phyloP scores from a whole-genome alignment of 1,140 invertebrate species.

The Drosophila rhopaloa region DNA sequence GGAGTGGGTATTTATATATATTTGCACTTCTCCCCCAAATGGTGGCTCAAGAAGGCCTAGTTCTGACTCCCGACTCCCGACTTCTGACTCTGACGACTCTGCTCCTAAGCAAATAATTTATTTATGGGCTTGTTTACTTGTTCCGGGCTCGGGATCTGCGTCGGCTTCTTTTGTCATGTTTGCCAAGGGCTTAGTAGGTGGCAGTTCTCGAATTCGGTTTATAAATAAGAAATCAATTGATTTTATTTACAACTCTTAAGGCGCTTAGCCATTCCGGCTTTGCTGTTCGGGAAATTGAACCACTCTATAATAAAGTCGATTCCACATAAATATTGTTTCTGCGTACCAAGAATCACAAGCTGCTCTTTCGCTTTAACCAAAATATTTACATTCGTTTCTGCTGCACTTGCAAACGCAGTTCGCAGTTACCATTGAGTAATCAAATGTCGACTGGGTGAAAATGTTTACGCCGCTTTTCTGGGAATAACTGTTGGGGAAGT shows the following conservation, averaged over 20 bases:
- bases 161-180: conserved; percentile 54
- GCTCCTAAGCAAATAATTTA: conserved; percentile 78
- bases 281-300: conserved; percentile 43
- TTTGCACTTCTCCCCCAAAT: conserved; percentile 51
- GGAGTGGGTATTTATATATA: conserved; percentile 37
- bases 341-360: conserved; percentile 9
- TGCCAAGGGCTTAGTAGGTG: conserved; percentile 73
- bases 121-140: conserved; percentile 80
- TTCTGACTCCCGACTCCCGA: conserved; percentile 14
- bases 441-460: conserved; percentile 30
- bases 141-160: conserved; percentile 35
- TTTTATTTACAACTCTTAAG: conserved; percentile 79
- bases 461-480: conserved; percentile 37
- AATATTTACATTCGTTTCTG: conserved; percentile 47
- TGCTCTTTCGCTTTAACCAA: conserved; percentile 44
- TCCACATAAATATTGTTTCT: conserved; percentile 57
- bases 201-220: conserved; percentile 61
- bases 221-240: conserved; percentile 82
- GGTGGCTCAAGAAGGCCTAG: conserved; percentile 33
- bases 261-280: conserved; percentile 63
- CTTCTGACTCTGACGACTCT: neutral
- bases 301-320: conserved; percentile 31
- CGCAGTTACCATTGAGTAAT: conserved; percentile 13
- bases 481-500: conserved; percentile 34
- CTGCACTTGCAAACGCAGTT: conserved; percentile 20